These are phyloP conservation scores for Himantopus leucocephalus DNA, from an alignment of 2,113 vertebrate genomes.

Conservation along the genomic window DNA sequence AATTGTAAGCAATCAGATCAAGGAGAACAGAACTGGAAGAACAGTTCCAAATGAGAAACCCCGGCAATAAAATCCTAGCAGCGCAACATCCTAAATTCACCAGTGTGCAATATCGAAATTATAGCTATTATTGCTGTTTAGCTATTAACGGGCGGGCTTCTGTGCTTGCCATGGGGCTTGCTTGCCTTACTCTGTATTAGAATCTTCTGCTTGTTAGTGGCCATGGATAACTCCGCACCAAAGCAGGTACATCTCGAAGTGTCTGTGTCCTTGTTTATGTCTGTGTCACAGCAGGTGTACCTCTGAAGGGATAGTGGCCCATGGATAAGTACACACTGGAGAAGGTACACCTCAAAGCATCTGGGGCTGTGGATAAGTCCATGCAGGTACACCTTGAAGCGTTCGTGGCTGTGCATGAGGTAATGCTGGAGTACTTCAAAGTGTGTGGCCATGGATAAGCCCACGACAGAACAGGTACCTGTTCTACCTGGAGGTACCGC, in stretches of 20 bases:
- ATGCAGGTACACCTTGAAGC: neutral
- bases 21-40: neutral
- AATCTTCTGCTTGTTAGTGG: neutral
- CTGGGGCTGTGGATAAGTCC: too few relatives aligned
- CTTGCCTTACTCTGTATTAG: neutral
- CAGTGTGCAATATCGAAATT: neutral
- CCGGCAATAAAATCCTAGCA: neutral
- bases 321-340: neutral
- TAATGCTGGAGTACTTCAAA: neutral
- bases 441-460: neutral
- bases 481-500: neutral
- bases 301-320: neutral
- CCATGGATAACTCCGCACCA: neutral
- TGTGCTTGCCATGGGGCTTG: neutral
- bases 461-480: neutral
- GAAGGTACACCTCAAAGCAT: neutral
- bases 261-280: neutral
- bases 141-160: neutral
- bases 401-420: neutral
- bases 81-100: neutral
- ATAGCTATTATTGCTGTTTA: neutral
- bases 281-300: neutral
- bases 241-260: neutral
- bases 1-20: neutral
- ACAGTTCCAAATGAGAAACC: neutral